Evolutionary conservation across 1,140 invertebrate species (phyloP), one percentile per base, ranked within the genome.

Genomic region (Hyles vespertilio): DNA sequence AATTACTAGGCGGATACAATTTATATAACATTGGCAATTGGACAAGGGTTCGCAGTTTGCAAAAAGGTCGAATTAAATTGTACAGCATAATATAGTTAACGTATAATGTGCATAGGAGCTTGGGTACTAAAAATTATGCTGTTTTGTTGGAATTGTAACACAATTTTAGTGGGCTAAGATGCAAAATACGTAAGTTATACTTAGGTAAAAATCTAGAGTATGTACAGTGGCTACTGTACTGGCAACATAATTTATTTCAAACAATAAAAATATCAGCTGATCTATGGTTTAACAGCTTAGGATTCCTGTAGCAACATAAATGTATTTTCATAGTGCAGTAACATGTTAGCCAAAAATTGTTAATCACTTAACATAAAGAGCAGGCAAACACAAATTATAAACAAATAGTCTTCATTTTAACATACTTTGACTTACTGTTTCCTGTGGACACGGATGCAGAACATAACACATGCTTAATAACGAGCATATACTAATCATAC

Each of bases 351-450:
- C 79, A 88, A 81, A 84, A 65, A 87, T 82, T 55, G 74, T 81
- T 85, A 84, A 79, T 72, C 54, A 73, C 74, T 55, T 70, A 76
- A 72, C 75, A 77, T 63, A 74, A 72, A 75, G 57, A 68, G 77
- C 77, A 88, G 81, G 82, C 83, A 84, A 80, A 82, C 78, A 69
- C 54, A 74, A 79, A 47, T 70, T 51, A 62, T 72, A 75, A 76
- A 66, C 72, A 64, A 59, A 73, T 69, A 74, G 72, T 66, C 70
- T 61, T 65, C 53, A 62, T 74, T 74, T 75, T 74, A 73, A 88
- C 85, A 88, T 88, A 87, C 83, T 81, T 84, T 87, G 84, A 93
- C 92, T 93, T 93, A 93, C 92, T 92, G 91, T 91, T 93, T 93
- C 92, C 92, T 93, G 92, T 81, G 85, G 82, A 77, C 65, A 80